Evolutionary conservation across 37 sponge, comb jelly and placozoan genomes (phyloP).

Genomic region (Cliona cf. orientalis): DNA sequence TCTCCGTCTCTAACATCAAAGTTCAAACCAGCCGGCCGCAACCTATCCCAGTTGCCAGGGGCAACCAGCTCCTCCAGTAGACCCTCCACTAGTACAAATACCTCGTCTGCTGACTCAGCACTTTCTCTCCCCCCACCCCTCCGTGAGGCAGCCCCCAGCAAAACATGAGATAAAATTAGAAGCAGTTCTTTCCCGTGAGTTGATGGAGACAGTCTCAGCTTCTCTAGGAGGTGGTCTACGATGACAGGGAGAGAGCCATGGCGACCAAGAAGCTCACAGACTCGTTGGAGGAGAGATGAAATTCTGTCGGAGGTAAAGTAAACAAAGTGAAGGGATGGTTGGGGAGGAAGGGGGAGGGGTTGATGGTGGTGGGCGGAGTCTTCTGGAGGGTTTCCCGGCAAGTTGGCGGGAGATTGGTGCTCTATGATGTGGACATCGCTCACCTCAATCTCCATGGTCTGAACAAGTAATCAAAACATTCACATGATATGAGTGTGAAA

Average conservation of each 20-base stretch:
- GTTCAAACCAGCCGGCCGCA: too few species aligned
- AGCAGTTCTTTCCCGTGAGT: conserved; percentile 38
- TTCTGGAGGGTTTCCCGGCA: too few species aligned
- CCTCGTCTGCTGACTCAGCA: background rate
- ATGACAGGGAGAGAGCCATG: conserved; percentile 31
- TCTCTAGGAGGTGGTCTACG: conserved; percentile 58
- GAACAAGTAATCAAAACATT: background rate
- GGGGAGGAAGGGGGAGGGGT: conserved; percentile 1
- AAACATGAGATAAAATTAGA: conserved; percentile 10
- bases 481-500: too few species aligned
- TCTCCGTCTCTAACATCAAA: too few species aligned
- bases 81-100: conserved; percentile 21
- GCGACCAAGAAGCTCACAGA: conserved; percentile 62
- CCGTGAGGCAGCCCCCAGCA: background rate
- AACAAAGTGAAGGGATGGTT: conserved; percentile 17
- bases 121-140: too few species aligned
- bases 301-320: conserved; percentile 34
- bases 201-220: background rate
- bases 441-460: conserved; percentile 51
- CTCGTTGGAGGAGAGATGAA: conserved; percentile 10
- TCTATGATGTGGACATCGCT: conserved; percentile 6
- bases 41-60: conserved; percentile 33
- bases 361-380: background rate
- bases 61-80: conserved; percentile 7
- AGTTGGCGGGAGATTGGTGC: conserved; percentile 1